phyloP scores from a whole-genome alignment of 2,888 invertebrate species.

The Ophraella communa region DNA sequence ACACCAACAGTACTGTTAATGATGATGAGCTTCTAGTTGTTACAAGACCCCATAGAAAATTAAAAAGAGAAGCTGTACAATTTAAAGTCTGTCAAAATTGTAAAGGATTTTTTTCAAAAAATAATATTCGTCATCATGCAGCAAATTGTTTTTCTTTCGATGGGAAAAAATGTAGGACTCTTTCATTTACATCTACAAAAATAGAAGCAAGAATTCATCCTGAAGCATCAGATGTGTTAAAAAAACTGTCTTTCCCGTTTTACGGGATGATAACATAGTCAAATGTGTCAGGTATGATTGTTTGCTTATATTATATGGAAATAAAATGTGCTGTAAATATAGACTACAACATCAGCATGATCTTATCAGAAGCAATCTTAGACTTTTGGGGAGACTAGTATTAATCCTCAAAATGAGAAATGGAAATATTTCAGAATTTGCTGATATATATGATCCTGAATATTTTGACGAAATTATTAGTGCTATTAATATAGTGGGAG shows the following conservation, averaged over 20 bases:
- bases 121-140: too few relatives aligned
- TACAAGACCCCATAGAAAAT: too few relatives aligned
- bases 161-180: too few relatives aligned
- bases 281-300: slow-evolving; percentile 18
- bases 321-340: slow-evolving; percentile 21
- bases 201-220: slow-evolving; percentile 14
- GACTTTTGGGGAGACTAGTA: slow-evolving; percentile 21
- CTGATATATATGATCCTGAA: slow-evolving; percentile 5
- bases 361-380: slow-evolving; percentile 16
- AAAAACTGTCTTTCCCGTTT: slow-evolving; percentile 13
- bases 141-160: too few relatives aligned
- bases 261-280: slow-evolving; percentile 16
- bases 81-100: too few relatives aligned
- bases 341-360: slow-evolving; percentile 16
- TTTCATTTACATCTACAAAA: too few relatives aligned
- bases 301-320: slow-evolving; percentile 20
- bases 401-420: slow-evolving; percentile 10
- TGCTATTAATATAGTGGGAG: slow-evolving; percentile 16
- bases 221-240: slow-evolving; percentile 9
- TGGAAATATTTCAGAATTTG: slow-evolving; percentile 17
- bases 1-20: too few relatives aligned
- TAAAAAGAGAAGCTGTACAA: too few relatives aligned
- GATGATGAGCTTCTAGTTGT: too few relatives aligned
- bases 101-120: too few relatives aligned
- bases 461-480: slow-evolving; percentile 14